Evolutionary conservation across 2,888 invertebrate genomes (phyloP).

Genomic region (Conus canariensis): DNA sequence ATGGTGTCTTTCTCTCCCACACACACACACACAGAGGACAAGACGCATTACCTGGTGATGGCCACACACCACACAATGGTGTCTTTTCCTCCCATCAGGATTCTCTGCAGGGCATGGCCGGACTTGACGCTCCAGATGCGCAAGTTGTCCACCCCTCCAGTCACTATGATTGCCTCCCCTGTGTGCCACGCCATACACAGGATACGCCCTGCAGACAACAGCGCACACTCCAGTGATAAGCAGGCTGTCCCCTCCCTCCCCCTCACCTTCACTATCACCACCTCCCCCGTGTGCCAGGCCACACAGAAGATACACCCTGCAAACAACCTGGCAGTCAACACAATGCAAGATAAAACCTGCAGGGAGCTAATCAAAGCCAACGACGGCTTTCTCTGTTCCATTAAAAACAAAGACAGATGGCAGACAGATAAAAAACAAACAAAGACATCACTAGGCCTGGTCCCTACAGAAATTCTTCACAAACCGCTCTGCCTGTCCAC

Average conservation of each 20-base stretch:
- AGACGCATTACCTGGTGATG: slow-evolving; percentile 81
- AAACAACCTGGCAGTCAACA: not conserved
- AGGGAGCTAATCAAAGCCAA: no score
- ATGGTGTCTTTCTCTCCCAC: no score
- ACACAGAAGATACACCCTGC: slow-evolving; percentile 89
- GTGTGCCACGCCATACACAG: slow-evolving; percentile 91
- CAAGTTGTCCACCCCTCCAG: slow-evolving; percentile 89
- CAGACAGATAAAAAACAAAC: no score
- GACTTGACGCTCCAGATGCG: slow-evolving; percentile 92
- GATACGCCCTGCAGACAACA: slow-evolving; percentile 82
- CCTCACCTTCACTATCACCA: slow-evolving; percentile 86
- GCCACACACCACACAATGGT: slow-evolving; percentile 92
- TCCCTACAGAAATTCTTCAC: no score
- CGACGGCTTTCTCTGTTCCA: no score
- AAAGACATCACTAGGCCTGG: no score
- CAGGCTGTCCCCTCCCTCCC: slow-evolving; percentile 88
- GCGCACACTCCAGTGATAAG: slow-evolving; percentile 55
- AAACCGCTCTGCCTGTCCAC: no score
- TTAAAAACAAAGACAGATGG: no score
- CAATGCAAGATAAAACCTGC: no score
- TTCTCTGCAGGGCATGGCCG: slow-evolving; percentile 90
- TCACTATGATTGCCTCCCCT: slow-evolving; percentile 84
- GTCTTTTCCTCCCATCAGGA: slow-evolving; percentile 86
- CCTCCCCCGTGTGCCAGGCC: slow-evolving; percentile 86
- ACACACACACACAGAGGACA: not conserved